Percentiles rank a stretch among this genome's conserved stretches.
Evolutionary conservation across 1,140 invertebrate species (phyloP).

Genomic region (Thalassaphorura encarpata): DNA sequence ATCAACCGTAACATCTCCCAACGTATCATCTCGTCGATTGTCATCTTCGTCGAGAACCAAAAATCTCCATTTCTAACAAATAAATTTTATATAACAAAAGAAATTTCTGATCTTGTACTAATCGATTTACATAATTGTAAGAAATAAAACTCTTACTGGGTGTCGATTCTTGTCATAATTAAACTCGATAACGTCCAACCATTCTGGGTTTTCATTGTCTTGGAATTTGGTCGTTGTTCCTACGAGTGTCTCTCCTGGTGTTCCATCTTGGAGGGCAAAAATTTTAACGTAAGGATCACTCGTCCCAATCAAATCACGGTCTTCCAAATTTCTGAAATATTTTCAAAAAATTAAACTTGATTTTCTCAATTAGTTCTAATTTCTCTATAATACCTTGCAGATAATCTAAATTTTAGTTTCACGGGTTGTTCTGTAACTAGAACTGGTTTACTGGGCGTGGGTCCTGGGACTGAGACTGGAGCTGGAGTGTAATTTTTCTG

Average conservation of each 20-base stretch:
- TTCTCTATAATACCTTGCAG: constrained; percentile 20
- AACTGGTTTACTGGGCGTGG: too few species aligned
- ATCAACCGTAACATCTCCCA: constrained; percentile 10
- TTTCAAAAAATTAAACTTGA: background rate
- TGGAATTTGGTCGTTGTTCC: constrained; percentile 12
- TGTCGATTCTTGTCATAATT: constrained; percentile 15
- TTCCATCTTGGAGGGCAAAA: constrained; percentile 15
- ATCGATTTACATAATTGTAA: background rate
- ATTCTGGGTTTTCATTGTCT: constrained; percentile 27
- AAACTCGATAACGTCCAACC: constrained; percentile 20
- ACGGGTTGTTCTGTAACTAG: background rate
- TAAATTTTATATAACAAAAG: background rate
- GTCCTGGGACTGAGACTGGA: too few species aligned
- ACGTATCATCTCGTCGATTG: constrained; percentile 22
- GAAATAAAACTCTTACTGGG: constrained; percentile 20
- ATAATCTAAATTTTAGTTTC: constrained; percentile 24
- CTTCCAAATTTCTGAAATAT: constrained; percentile 8
- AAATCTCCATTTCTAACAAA: constrained; percentile 23
- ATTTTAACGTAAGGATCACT: constrained; percentile 27
- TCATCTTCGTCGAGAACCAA: constrained; percentile 27
- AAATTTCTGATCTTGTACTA: background rate
- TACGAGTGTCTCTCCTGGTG: constrained; percentile 6
- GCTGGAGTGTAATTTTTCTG: too few species aligned
- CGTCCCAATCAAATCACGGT: constrained; percentile 19
- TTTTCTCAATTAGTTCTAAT: too few species aligned